Evolutionary conservation across 2,888 invertebrate genomes (phyloP).

Genomic region (Stenchaetothrips biformis): DNA sequence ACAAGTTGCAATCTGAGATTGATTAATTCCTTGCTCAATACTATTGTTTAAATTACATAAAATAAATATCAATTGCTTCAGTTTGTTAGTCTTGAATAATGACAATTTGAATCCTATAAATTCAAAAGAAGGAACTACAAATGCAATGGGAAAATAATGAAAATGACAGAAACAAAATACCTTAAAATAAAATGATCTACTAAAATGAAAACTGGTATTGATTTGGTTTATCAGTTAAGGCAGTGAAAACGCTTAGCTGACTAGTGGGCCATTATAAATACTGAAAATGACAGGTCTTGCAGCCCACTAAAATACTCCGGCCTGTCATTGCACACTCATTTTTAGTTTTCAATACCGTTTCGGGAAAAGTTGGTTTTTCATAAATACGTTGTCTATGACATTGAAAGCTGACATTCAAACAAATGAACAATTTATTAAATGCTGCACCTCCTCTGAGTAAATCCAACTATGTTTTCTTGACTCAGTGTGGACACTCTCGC

Average conservation of each 20-base stretch:
- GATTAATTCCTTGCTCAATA: conserved; percentile 4
- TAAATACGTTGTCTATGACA: too few relatives aligned
- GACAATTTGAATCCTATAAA: neutral
- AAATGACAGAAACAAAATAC: neutral
- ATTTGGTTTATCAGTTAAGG: neutral
- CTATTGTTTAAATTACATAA: neutral
- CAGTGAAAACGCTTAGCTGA: conserved; percentile 10
- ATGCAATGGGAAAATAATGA: neutral
- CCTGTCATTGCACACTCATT: neutral
- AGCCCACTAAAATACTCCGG: neutral
- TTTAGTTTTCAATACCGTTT: neutral
- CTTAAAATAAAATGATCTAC: neutral
- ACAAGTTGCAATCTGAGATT: neutral
- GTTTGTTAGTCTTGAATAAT: conserved; percentile 8
- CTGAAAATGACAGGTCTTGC: conserved; percentile 6
- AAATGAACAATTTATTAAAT: neutral
- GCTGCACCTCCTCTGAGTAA: neutral
- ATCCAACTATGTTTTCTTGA: too few relatives aligned
- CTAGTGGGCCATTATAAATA: conserved; percentile 5
- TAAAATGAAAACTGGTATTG: conserved; percentile 4
- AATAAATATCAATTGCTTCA: conserved; percentile 22
- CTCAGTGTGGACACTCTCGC: too few relatives aligned
- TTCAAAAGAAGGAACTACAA: conserved; percentile 3
- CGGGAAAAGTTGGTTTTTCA: neutral
- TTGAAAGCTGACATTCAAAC: too few relatives aligned